Base-by-base conservation (phyloP, 2,113 vertebrate species). In the Sitta europaea region DNA sequence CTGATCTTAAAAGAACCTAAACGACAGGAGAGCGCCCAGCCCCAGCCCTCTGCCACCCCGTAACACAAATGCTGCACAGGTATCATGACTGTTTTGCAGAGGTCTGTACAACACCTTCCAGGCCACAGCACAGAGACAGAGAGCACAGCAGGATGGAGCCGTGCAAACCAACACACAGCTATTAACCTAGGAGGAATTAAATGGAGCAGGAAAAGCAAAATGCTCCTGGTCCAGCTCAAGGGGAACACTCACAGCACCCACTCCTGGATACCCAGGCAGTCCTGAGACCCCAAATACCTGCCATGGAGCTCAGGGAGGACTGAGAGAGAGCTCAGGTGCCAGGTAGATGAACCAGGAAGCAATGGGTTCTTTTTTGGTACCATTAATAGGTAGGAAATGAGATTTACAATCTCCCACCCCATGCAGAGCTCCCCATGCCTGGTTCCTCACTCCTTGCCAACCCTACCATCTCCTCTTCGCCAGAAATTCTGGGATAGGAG, bases 11-110 rank as follows among this genome's bases (percentile, higher is more conserved):
- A 55, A 53, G n/a, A 48, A 33, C 36, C 38, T 27, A 7, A 75
- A 67, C 11, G 7, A 12, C 2, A 2, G 14, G 28, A 48, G 25
- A 16, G 19, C 16, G 38, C 21, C 45, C 55, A 54, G 21, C 24
- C 12, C 48, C 25, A 43, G 38, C 25, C 25, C 16, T 45, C 29
- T 70, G 55, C 55, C 77, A 54, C 9, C 29, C 3, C 2, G 6
- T 9, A 18, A 24, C 3, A 2, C 55, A 12, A n/a, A n/a, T 3
- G 19, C 57, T 19, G 11, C 18, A 5, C 19, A 7, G 14, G 13
- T 16, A 31, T 6, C 21, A 1, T 4, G 9, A 5, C 27, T 20
- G 3, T 0, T 5, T 7, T 5, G 24, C 29, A 33, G 9, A 25
- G 38, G n/a, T 54, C n/a, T 29, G 29, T 13, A 1, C 45, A 57